Evolutionary conservation across 1,140 invertebrate genomes (phyloP).

Genomic region (Drosophila watanabei): DNA sequence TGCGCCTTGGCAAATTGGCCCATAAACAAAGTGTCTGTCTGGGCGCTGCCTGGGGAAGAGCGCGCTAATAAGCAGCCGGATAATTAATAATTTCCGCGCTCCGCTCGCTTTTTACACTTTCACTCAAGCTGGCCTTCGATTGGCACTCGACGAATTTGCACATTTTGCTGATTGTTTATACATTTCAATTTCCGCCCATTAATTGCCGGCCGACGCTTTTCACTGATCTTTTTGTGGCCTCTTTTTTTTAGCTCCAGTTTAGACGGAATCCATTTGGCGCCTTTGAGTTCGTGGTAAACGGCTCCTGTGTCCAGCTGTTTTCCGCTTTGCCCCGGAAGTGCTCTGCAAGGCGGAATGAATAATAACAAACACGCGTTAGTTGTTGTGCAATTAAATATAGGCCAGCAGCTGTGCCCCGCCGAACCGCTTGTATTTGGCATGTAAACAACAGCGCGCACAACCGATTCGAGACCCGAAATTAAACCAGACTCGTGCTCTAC

Average conservation of each 20-base stretch:
- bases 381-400: slow-evolving; percentile 40
- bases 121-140: slow-evolving; percentile 57
- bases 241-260: slow-evolving; percentile 15
- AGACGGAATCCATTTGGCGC: slow-evolving; percentile 47
- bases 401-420: slow-evolving; percentile 22
- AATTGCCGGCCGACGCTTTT: slow-evolving; percentile 39
- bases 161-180: slow-evolving; percentile 65
- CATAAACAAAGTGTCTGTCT: slow-evolving; percentile 52
- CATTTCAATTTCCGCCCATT: slow-evolving; percentile 68
- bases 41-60: slow-evolving; percentile 27
- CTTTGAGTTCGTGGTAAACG: slow-evolving; percentile 5
- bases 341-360: slow-evolving; percentile 68
- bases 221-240: slow-evolving; percentile 18
- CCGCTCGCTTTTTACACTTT: slow-evolving; percentile 38
- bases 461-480: slow-evolving; percentile 2
- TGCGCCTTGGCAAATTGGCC: slow-evolving; percentile 47
- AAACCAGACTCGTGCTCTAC: neutral
- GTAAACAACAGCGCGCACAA: slow-evolving; percentile 19
- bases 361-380: slow-evolving; percentile 61
- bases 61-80: slow-evolving; percentile 50
- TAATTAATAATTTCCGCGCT: slow-evolving; percentile 56
- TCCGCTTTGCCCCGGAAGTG: slow-evolving; percentile 54
- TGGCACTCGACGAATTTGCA: slow-evolving; percentile 64
- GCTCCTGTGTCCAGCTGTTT: slow-evolving; percentile 62
- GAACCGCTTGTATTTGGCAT: slow-evolving; percentile 20